phyloP scores from a whole-genome alignment of 2,113 vertebrate species.

The Prinia subflava region DNA sequence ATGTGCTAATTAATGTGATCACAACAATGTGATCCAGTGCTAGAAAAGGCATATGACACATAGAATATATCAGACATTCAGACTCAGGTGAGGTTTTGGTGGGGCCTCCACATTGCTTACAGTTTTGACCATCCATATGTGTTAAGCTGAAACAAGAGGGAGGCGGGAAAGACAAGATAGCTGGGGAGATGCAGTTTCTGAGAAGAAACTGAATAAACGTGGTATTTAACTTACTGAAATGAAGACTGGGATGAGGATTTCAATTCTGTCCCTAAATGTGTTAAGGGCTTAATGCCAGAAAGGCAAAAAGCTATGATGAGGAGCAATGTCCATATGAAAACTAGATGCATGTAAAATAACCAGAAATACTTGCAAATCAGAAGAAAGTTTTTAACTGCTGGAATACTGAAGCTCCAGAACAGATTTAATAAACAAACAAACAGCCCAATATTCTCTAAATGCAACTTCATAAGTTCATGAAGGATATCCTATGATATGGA shows the following conservation, averaged over 20 bases:
- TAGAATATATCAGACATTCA: background rate
- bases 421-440: background rate
- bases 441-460: background rate
- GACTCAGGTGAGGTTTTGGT: background rate
- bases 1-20: background rate
- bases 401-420: background rate
- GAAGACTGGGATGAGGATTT: background rate
- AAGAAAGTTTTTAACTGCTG: background rate
- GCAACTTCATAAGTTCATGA: background rate
- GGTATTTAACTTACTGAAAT: background rate
- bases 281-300: background rate
- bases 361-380: background rate
- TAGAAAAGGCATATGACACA: background rate
- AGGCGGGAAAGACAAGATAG: background rate
- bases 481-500: background rate
- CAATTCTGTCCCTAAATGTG: background rate
- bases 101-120: background rate
- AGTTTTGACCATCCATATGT: background rate
- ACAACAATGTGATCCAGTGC: background rate
- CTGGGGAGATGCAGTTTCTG: background rate
- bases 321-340: background rate
- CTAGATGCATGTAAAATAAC: background rate
- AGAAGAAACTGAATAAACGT: background rate
- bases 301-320: background rate
- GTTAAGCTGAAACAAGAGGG: background rate